Conservation (phyloP, 2,797 vertebrate genomes). For the Spinibarbus caldwelli region DNA sequence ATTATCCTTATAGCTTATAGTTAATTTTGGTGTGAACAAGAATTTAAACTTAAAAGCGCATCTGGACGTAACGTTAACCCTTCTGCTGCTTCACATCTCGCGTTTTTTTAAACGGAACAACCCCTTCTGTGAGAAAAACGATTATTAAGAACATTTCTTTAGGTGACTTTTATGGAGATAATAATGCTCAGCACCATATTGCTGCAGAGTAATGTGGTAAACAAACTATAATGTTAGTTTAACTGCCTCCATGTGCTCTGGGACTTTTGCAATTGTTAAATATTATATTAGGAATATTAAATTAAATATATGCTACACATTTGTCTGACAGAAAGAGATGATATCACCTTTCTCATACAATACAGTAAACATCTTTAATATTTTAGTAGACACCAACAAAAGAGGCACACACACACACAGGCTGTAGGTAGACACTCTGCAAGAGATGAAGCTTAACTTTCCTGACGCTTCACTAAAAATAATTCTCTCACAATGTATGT, state of each 20-base stretch:
- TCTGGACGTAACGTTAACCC: not conserved
- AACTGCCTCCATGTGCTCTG: constrained; percentile 14
- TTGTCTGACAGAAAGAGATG: constrained; percentile 40
- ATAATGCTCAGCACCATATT: not conserved
- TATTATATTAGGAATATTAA: constrained; percentile 50
- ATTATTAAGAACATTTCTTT: constrained; percentile 7
- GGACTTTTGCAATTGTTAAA: constrained; percentile 37
- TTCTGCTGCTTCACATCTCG: not conserved
- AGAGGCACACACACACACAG: constrained; percentile 13
- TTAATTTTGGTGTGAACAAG: not conserved
- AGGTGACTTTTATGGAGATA: not conserved
- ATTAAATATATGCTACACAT: constrained; percentile 32
- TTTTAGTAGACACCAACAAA: constrained; percentile 55
- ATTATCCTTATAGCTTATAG: not conserved
- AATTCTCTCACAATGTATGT: constrained; percentile 29
- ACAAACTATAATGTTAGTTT: constrained; percentile 43
- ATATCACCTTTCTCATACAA: constrained; percentile 31
- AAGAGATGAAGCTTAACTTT: constrained; percentile 36
- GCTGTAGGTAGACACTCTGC: constrained; percentile 29
- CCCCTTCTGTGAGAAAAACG: not conserved
- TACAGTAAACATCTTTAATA: constrained; percentile 62
- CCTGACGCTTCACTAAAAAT: constrained; percentile 29
- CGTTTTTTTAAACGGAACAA: not conserved
- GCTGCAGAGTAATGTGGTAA: constrained; percentile 27
- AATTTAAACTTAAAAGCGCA: not conserved